phyloP scores from a whole-genome alignment of 2,113 vertebrate genomes.

The Stegostoma tigrinum region DNA sequence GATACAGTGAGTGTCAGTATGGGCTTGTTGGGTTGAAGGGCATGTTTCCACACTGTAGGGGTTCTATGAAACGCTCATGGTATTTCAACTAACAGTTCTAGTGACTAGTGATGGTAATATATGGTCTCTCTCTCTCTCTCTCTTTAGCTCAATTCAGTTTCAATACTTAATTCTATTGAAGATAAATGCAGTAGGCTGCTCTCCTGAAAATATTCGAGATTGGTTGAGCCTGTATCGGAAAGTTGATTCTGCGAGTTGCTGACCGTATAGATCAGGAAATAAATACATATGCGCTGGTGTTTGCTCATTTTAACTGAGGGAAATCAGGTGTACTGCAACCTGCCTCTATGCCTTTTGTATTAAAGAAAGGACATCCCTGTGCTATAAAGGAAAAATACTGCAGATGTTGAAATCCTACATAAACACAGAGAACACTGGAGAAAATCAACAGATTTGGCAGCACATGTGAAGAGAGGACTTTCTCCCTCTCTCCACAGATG shows the following conservation, averaged over 20 bases:
- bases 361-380: not conserved
- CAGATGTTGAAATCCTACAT: too few species aligned
- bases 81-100: not conserved
- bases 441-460: too few species aligned
- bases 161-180: not conserved
- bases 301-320: not conserved
- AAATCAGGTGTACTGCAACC: not conserved
- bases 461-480: too few species aligned
- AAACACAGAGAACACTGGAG: too few species aligned
- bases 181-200: not conserved
- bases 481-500: too few species aligned
- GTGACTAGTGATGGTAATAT: not conserved
- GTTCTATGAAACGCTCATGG: not conserved
- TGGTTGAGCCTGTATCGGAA: not conserved
- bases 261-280: not conserved
- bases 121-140: too few species aligned
- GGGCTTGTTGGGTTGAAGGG: too few species aligned
- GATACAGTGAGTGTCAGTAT: too few species aligned
- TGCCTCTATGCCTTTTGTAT: not conserved
- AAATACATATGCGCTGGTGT: not conserved
- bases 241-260: not conserved
- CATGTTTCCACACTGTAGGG: too few species aligned
- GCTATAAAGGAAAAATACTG: too few species aligned
- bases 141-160: not conserved
- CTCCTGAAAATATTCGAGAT: not conserved